Evolutionary conservation across 2,888 invertebrate species (phyloP).

Genomic region (Hemicrepidius hirtus): DNA sequence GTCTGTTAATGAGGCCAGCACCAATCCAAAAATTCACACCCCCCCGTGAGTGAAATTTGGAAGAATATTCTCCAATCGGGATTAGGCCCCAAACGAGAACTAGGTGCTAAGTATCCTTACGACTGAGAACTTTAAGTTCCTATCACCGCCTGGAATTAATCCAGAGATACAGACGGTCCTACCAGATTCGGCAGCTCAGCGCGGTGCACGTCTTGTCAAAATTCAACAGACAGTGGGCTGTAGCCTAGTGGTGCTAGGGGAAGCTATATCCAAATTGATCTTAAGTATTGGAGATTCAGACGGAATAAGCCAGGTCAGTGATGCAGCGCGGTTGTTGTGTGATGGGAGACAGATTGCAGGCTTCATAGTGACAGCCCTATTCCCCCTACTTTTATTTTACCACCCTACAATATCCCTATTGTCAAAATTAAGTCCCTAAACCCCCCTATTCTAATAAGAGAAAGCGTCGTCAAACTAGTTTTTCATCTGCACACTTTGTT

Average conservation of each 20-base stretch:
- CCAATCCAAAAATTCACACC: background rate
- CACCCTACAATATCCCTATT: no score
- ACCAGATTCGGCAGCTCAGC: background rate
- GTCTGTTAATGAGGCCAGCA: background rate
- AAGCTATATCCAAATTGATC: background rate
- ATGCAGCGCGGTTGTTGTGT: background rate
- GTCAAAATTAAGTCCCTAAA: no score
- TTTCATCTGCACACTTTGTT: no score
- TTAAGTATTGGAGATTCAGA: no score
- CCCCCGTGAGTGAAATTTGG: constrained; percentile 1
- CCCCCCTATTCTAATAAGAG: no score
- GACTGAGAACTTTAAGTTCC: background rate
- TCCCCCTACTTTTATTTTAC: no score
- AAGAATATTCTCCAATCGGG: background rate
- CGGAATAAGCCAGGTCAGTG: no score
- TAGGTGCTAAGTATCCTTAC: background rate
- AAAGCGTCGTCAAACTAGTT: no score
- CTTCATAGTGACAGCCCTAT: no score
- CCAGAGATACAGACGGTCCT: background rate
- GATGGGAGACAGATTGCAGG: no score
- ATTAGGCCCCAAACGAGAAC: background rate
- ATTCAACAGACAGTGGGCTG: background rate
- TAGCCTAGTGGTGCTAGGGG: background rate
- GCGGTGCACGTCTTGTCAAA: background rate
- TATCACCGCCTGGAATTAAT: background rate